phyloP scores from a whole-genome alignment of 2,797 vertebrate species.

The Cichlasoma orientale region DNA sequence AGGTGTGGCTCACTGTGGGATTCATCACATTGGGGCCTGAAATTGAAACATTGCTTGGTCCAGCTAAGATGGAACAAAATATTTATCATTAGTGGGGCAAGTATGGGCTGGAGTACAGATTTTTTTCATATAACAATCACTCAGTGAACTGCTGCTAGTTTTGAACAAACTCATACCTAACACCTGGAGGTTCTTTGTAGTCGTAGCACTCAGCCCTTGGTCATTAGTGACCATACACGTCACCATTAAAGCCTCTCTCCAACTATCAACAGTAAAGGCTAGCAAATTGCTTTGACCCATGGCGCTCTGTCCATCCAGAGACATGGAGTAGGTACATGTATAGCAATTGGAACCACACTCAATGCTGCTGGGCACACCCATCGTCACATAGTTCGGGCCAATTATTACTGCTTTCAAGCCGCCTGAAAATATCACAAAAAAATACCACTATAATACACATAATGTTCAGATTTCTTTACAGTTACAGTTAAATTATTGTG shows the following conservation, averaged over 20 bases:
- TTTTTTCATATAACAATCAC: not conserved
- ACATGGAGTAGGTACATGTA: conserved; percentile 45
- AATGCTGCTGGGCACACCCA: conserved; percentile 56
- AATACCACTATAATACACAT: not conserved
- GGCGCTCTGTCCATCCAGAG: not conserved
- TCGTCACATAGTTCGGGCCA: conserved; percentile 47
- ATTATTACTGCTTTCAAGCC: not conserved
- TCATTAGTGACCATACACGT: conserved; percentile 27
- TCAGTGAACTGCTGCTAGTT: not conserved
- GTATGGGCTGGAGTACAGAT: too few relatives aligned
- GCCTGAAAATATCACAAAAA: conserved; percentile 24
- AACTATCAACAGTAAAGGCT: conserved; percentile 24
- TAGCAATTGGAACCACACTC: conserved; percentile 19
- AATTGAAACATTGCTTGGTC: conserved; percentile 61
- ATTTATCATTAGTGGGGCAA: not conserved
- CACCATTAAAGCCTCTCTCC: conserved; percentile 26
- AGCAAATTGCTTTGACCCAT: conserved; percentile 32
- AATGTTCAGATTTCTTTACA: not conserved
- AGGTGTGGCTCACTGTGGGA: conserved; percentile 43
- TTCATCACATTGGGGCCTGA: conserved; percentile 30
- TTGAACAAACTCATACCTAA: conserved; percentile 32
- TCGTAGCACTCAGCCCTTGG: rapidly evolving
- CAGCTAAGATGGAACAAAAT: conserved; percentile 37
- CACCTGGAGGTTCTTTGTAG: conserved; percentile 46
- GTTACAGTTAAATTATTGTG: not conserved